Percentiles rank a stretch among this genome's conserved stretches.
phyloP scores from a whole-genome alignment of 2,797 vertebrate species.

The Myotis daubentonii region DNA sequence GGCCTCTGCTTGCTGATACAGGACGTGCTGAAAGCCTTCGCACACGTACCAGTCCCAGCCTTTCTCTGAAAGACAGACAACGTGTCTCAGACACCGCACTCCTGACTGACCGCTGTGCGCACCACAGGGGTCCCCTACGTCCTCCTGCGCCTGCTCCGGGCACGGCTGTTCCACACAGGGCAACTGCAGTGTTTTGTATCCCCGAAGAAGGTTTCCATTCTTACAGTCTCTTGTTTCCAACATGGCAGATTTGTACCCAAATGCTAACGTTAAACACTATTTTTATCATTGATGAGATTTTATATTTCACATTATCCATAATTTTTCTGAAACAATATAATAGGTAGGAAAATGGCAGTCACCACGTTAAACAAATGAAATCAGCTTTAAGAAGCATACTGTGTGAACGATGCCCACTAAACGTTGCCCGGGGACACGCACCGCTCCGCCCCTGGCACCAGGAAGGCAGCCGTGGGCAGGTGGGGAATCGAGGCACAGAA shows the following conservation, averaged over 20 bases:
- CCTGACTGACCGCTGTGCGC: too few relatives aligned
- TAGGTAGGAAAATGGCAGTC: not conserved
- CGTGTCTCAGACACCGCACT: conserved; percentile 20
- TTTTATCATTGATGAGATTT: not conserved
- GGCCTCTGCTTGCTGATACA: conserved; percentile 92
- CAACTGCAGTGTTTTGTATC: not conserved
- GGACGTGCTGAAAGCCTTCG: conserved; percentile 95
- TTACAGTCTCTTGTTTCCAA: conserved; percentile 9
- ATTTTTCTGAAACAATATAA: conserved; percentile 35
- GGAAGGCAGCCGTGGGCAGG: not conserved
- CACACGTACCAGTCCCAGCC: conserved; percentile 91
- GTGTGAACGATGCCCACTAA: not conserved
- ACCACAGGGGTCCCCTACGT: too few relatives aligned
- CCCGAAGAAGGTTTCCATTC: not conserved
- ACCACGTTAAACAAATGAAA: not conserved
- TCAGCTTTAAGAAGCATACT: not conserved
- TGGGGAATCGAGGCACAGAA: not conserved
- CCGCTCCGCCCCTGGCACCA: too few relatives aligned
- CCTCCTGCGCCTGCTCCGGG: too few relatives aligned
- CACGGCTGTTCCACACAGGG: not conserved
- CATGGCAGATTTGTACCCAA: not conserved
- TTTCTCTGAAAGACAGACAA: conserved; percentile 81
- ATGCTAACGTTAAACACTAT: not conserved
- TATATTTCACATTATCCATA: not conserved
- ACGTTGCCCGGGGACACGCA: not conserved